A percentile compares a stretch with the other conserved stretches of the same genome.
These are phyloP conservation scores for Oryzias javanicus DNA, from an alignment of 2,113 vertebrate species.

Conservation along the genomic window DNA sequence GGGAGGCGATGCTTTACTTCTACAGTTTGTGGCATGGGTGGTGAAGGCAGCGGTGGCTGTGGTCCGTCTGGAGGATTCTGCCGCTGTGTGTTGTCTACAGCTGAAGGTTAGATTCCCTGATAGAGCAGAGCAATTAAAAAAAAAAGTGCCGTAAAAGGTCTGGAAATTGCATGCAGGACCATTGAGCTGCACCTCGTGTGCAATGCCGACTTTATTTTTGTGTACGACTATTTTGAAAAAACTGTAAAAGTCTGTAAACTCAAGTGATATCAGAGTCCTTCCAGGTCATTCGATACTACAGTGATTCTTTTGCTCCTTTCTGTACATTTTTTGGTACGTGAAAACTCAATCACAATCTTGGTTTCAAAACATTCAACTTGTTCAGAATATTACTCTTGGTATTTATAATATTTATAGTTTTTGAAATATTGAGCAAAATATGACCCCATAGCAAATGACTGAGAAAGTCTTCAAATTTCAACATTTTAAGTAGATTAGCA, in stretches of 20 bases:
- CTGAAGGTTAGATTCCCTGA: slow-evolving; percentile 34
- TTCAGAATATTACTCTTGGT: too few species aligned
- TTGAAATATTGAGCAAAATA: too few species aligned
- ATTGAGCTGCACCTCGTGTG: slow-evolving; percentile 9
- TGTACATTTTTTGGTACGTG: too few species aligned
- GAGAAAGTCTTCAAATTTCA: too few species aligned
- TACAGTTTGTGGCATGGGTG: slow-evolving; percentile 38
- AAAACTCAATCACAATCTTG: too few species aligned
- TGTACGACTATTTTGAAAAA: too few species aligned
- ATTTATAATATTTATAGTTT: too few species aligned
- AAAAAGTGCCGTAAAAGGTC: slow-evolving; percentile 14
- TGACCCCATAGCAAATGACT: too few species aligned
- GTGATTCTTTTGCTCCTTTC: too few species aligned
- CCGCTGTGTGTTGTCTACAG: slow-evolving; percentile 26
- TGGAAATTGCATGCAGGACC: slow-evolving; percentile 17
- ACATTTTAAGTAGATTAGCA: too few species aligned
- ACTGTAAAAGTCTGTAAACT: too few species aligned
- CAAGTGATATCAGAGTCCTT: slow-evolving; percentile 14
- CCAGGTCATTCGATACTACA: slow-evolving; percentile 5
- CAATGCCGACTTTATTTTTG: background rate
- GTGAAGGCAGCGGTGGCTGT: slow-evolving; percentile 48
- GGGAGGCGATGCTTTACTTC: slow-evolving; percentile 56
- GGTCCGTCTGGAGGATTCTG: slow-evolving; percentile 43
- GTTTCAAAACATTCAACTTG: too few species aligned
- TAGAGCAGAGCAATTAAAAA: slow-evolving; percentile 4